Base-by-base conservation (phyloP, 1,140 invertebrate genomes). In the Condylostylus longicornis region DNA sequence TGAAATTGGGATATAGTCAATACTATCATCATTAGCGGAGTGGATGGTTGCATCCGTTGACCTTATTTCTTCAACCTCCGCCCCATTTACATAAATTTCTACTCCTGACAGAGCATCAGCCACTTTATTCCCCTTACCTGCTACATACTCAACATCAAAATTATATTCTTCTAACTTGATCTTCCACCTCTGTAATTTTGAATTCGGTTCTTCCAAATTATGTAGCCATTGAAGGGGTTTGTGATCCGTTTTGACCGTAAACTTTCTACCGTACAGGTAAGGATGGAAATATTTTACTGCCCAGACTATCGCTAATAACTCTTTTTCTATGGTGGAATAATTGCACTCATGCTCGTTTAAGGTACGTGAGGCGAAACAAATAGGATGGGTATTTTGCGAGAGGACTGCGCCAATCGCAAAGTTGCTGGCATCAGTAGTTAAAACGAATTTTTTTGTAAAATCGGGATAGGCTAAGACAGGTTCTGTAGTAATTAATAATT, bases 241-340 rank as follows among this genome's bases (percentile, higher is more conserved):
- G 36, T 70, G 67, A 42, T 72, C 68, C 0, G 66, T 70, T 13
- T 55, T 31, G 2, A 69, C 57, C 14, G 32, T 53, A 40, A 71
- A 69, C 30, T 58, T 48, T 35, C 38, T 51, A 25, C 57, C 60
- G 40, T 52, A 58, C 3, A 71, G 38, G 44, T 64, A 71, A n/a
- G 53, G 52, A 38, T 56, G 21, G 41, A 65, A 69, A 25, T 66
- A 44, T 40, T 65, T 54, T 2, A 62, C 47, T 3, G 56, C 57
- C 53, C 55, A 65, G 1, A 72, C 48, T 8, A 71, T 55, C 2
- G 64, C 67, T n/a, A 72, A 42, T 21, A 64, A 47, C 57, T 74
- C 67, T 41, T 62, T 59, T 50, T 65, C 60, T 10, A 50, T 61
- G 4, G 49, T 57, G 2, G 37, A 43, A 38, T 58, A 67, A 42